Percentiles rank a stretch among this genome's conserved stretches.
Evolutionary conservation across 2,888 invertebrate genomes (phyloP).

Genomic region (Alviniconcha strummeri): DNA sequence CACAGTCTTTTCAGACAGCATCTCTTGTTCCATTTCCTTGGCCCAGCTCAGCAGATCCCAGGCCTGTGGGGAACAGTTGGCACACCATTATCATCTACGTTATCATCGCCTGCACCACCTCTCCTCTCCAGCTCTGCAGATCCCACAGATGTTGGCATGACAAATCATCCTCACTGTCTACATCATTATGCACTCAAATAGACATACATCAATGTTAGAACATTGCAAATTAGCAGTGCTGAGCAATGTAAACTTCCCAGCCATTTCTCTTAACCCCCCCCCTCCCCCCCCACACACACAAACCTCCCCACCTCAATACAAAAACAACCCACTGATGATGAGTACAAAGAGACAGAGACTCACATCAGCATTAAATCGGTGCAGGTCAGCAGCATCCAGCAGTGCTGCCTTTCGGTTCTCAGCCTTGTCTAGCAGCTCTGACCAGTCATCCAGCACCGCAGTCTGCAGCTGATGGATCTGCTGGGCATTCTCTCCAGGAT

Average conservation of each 20-base stretch:
- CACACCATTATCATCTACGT: no score
- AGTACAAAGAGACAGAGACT: slow-evolving; percentile 53
- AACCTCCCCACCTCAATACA: no score
- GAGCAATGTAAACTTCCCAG: no score
- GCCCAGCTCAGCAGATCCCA: slow-evolving; percentile 94
- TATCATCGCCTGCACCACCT: slow-evolving; percentile 79
- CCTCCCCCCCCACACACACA: no score
- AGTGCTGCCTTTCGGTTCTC: slow-evolving; percentile 86
- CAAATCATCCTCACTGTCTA: no score
- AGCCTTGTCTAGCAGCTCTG: slow-evolving; percentile 86
- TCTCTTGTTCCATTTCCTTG: slow-evolving; percentile 83
- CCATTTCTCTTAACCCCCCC: no score
- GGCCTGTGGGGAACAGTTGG: slow-evolving; percentile 50
- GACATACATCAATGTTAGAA: no score
- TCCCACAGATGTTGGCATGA: no score
- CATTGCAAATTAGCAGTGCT: no score
- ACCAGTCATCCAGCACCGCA: slow-evolving; percentile 91
- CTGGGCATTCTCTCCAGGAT: slow-evolving; percentile 93
- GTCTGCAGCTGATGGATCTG: slow-evolving; percentile 92
- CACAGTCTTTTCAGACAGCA: slow-evolving; percentile 85
- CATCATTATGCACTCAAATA: no score
- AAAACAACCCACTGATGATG: no score
- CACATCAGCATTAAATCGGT: slow-evolving; percentile 89
- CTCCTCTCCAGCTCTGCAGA: no score
- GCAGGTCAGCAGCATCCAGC: slow-evolving; percentile 90